Conservation (phyloP, 2,113 vertebrate species). For the Tragelaphus strepsiceros region DNA sequence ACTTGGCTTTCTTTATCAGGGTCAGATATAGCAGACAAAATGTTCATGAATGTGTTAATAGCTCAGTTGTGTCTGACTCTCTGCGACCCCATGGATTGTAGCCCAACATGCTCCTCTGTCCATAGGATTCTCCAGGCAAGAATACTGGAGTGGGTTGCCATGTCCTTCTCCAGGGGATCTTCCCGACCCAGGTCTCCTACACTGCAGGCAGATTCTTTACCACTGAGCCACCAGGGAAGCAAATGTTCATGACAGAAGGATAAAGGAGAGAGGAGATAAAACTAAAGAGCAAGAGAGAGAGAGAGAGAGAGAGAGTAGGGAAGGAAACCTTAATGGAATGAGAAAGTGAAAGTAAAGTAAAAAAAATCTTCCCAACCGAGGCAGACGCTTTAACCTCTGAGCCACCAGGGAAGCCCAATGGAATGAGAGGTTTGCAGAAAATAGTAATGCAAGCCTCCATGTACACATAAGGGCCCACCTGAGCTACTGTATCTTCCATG, state of each 20-base stretch:
- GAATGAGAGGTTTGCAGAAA: neutral
- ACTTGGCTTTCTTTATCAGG: slow-evolving; percentile 25
- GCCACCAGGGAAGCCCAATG: neutral
- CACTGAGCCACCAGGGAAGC: neutral
- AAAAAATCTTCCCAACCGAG: no score
- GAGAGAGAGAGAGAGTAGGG: neutral
- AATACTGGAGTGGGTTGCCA: neutral
- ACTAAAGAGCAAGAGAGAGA: neutral
- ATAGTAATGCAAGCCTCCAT: neutral
- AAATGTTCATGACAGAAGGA: neutral
- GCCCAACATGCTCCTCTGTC: neutral
- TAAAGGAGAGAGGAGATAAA: neutral
- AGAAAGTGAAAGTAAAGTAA: neutral
- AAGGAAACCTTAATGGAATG: neutral
- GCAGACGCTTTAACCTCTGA: no score
- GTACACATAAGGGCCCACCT: neutral
- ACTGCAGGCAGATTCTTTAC: neutral
- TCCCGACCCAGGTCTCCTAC: neutral
- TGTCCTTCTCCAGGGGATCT: neutral
- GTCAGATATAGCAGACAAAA: slow-evolving; percentile 24
- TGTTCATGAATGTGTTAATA: neutral
- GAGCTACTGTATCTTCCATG: neutral
- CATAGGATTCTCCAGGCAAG: neutral
- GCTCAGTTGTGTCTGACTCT: neutral
- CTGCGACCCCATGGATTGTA: neutral